Conservation (phyloP, 2,113 vertebrate genomes). For the Pedetes capensis region DNA sequence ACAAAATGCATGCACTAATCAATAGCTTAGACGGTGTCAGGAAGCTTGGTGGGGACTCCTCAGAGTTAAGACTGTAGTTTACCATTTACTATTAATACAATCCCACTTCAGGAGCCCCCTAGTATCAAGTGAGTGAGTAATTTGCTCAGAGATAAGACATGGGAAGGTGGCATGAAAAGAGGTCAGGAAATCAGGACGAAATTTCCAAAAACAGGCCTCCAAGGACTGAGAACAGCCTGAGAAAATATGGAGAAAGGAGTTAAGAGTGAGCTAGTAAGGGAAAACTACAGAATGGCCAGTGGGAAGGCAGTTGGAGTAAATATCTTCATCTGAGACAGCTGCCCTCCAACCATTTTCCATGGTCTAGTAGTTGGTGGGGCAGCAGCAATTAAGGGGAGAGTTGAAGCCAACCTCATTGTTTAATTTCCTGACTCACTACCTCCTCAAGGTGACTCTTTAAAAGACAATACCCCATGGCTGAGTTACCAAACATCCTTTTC, state of each 20-base stretch:
- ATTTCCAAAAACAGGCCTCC: not conserved
- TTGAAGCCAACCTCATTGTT: not conserved
- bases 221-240: not conserved
- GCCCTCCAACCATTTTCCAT: not conserved
- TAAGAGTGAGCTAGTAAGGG: not conserved
- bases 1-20: not conserved
- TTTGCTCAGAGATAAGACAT: not conserved
- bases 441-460: not conserved
- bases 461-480: not conserved
- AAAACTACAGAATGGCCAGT: not conserved
- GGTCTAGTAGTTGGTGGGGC: not conserved
- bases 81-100: too few species aligned
- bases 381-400: not conserved
- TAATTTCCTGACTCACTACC: not conserved
- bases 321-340: not conserved
- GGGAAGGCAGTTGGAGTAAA: not conserved
- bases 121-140: not conserved
- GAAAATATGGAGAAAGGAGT: not conserved
- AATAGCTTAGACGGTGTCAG: not conserved
- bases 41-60: not conserved
- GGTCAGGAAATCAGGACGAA: not conserved
- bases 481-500: not conserved
- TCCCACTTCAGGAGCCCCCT: not conserved
- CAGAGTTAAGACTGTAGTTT: not conserved
- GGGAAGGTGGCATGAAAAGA: not conserved